A percentile compares a stretch with the other conserved stretches of the same genome.
Conservation (phyloP, 2,113 vertebrate genomes). For the Perccottus glenii region DNA sequence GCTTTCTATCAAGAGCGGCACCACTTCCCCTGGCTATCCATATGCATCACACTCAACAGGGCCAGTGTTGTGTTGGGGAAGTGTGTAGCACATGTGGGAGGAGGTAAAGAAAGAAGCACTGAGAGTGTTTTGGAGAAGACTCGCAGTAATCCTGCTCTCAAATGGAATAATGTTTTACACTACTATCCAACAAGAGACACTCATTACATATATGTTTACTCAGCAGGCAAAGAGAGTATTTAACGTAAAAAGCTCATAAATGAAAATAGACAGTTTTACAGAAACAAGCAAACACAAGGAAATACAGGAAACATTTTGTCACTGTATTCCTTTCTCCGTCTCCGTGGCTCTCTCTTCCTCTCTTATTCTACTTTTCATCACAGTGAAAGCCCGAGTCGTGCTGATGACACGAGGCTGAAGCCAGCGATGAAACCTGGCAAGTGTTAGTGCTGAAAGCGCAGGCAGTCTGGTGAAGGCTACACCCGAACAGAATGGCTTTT, state of each 20-base stretch:
- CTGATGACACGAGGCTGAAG: conserved; percentile 44
- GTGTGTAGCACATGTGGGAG: conserved; percentile 29
- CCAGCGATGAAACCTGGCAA: conserved; percentile 49
- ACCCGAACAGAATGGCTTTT: conserved; percentile 34
- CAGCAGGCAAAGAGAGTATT: conserved; percentile 7
- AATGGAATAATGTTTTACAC: conserved; percentile 13
- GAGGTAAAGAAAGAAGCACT: conserved; percentile 12
- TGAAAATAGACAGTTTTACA: conserved; percentile 13
- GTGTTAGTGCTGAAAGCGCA: conserved; percentile 58
- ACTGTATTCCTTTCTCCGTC: conserved; percentile 20
- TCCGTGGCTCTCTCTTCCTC: conserved; percentile 10
- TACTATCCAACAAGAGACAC: neutral
- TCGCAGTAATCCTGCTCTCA: neutral
- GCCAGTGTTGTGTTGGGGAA: conserved; percentile 31
- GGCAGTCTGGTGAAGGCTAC: conserved; percentile 31
- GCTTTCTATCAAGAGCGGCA: conserved; percentile 51
- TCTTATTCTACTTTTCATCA: conserved; percentile 35
- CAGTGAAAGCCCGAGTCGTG: conserved; percentile 55
- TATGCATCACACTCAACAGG: conserved; percentile 59
- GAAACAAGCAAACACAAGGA: conserved; percentile 19
- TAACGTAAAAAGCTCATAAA: conserved; percentile 19
- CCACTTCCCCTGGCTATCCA: conserved; percentile 48
- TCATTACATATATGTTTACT: conserved; percentile 15
- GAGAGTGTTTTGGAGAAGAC: conserved; percentile 18
- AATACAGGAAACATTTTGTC: conserved; percentile 43